phyloP scores from a whole-genome alignment of 92 coral and sea anemone genomes.

The Paramuricea clavata region DNA sequence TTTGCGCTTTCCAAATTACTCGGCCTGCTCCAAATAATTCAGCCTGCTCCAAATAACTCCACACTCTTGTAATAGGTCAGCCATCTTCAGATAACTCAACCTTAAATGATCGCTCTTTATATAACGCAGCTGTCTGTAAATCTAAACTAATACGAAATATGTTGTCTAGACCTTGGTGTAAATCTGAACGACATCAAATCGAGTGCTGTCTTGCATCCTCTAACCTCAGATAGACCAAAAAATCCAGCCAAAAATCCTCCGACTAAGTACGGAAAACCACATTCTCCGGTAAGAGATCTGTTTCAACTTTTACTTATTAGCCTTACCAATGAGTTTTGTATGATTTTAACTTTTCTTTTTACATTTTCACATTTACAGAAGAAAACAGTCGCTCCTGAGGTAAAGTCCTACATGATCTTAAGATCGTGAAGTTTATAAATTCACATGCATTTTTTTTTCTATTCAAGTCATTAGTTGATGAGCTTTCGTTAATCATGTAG shows the following conservation, averaged over 20 bases:
- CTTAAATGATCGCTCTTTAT: no score
- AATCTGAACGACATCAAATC: slow-evolving; percentile 71
- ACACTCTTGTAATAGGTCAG: no score
- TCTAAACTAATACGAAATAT: background rate
- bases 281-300: slow-evolving; percentile 34
- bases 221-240: slow-evolving; percentile 94
- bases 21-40: no score
- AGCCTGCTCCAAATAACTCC: no score
- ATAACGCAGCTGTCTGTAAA: no score
- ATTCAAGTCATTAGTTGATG: background rate
- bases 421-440: no score
- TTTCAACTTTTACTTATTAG: background rate
- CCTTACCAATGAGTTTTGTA: background rate
- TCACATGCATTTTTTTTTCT: no score
- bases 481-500: background rate
- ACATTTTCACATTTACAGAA: background rate
- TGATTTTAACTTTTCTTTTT: background rate
- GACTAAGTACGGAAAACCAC: slow-evolving; percentile 35
- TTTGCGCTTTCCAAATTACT: no score
- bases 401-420: no score
- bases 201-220: slow-evolving; percentile 76
- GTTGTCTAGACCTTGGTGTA: slow-evolving; percentile 17
- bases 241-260: slow-evolving; percentile 84
- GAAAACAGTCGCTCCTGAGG: slow-evolving; percentile 6
- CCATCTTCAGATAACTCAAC: no score